Conservation (phyloP, 2,888 invertebrate species). For the Molorchus minor region DNA sequence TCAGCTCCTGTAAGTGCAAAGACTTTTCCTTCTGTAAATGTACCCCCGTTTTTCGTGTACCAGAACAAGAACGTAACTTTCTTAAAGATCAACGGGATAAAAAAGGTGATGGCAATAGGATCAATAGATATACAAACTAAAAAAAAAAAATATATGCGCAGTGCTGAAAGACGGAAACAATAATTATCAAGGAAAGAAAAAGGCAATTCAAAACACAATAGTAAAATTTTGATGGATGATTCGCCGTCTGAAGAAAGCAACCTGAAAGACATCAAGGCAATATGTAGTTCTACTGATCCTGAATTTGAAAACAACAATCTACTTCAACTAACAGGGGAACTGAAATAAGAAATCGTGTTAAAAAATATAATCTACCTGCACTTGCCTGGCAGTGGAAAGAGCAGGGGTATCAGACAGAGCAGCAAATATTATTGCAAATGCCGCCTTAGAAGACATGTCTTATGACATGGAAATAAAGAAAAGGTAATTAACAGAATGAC, state of each 20-base stretch:
- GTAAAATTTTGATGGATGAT: too few relatives aligned
- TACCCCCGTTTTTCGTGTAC: background rate
- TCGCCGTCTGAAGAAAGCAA: too few relatives aligned
- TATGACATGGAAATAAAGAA: constrained; percentile 1
- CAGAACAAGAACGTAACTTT: too few relatives aligned
- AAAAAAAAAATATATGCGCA: background rate
- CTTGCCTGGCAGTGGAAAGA: constrained; percentile 3
- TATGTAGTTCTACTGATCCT: constrained; percentile 1
- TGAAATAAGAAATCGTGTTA: constrained; percentile 1
- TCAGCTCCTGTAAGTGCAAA: background rate
- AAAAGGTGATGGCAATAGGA: too few relatives aligned
- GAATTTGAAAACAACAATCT: background rate
- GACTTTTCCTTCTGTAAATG: constrained; percentile 4
- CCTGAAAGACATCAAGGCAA: background rate
- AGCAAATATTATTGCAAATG: background rate
- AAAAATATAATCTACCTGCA: constrained; percentile 4
- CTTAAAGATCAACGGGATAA: too few relatives aligned
- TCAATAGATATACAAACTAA: too few relatives aligned
- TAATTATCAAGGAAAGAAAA: constrained; percentile 1
- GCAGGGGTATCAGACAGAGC: constrained; percentile 1
- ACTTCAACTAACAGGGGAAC: background rate
- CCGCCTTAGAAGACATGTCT: background rate
- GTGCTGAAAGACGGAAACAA: constrained; percentile 1
- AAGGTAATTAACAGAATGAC: background rate
- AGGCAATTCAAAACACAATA: background rate